Conservation (phyloP, 2,113 vertebrate genomes). For the Pollachius pollachius region DNA sequence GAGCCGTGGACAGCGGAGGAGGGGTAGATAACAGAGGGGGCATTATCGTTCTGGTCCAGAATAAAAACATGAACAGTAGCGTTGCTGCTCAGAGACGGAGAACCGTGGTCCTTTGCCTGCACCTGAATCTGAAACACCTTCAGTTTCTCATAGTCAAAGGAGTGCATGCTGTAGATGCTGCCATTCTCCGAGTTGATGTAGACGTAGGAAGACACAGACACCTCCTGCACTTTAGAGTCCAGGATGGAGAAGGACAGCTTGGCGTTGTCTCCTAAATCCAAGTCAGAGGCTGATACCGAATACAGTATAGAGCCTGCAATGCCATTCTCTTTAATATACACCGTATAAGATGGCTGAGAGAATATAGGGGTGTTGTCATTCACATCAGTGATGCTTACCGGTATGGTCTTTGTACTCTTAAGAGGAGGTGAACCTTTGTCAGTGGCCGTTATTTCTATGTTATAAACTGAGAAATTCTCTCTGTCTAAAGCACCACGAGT, state of each 20-base stretch:
- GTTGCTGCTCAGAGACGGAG: slow-evolving; percentile 67
- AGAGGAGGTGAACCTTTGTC: slow-evolving; percentile 80
- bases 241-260: slow-evolving; percentile 79
- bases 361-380: slow-evolving; percentile 84
- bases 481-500: slow-evolving; percentile 76
- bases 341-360: slow-evolving; percentile 76
- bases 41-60: slow-evolving; percentile 80
- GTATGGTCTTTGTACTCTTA: slow-evolving; percentile 67
- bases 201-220: slow-evolving; percentile 77
- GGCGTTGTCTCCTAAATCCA: slow-evolving; percentile 76
- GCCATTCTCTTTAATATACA: slow-evolving; percentile 84
- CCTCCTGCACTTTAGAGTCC: slow-evolving; percentile 69
- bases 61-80: slow-evolving; percentile 75
- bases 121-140: slow-evolving; percentile 78
- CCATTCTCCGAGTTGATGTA: slow-evolving; percentile 80
- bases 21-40: slow-evolving; percentile 71
- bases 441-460: slow-evolving; percentile 74
- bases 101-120: slow-evolving; percentile 78
- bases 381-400: slow-evolving; percentile 82
- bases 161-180: slow-evolving; percentile 75
- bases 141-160: slow-evolving; percentile 81
- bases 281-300: slow-evolving; percentile 80
- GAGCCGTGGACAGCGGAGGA: slow-evolving; percentile 61
- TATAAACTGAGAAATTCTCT: slow-evolving; percentile 71
- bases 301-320: slow-evolving; percentile 74